Percentiles rank a stretch among this genome's conserved stretches.
phyloP scores from a whole-genome alignment of 2,797 vertebrate genomes.

The Helarctos malayanus region DNA sequence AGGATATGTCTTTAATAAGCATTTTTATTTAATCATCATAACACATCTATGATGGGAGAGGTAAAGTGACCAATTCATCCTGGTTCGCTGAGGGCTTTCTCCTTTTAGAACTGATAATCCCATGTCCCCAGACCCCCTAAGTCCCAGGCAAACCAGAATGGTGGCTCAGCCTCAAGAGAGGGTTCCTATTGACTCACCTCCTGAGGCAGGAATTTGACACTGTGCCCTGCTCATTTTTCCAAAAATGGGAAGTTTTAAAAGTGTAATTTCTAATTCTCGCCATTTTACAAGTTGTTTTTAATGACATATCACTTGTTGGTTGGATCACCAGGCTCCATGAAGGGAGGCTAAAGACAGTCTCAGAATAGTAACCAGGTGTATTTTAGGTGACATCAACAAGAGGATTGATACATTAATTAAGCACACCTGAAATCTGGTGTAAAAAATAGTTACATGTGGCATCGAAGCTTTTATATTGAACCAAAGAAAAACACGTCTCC shows the following conservation, averaged over 20 bases:
- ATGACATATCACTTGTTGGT: slow-evolving; percentile 49
- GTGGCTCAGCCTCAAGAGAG: not conserved
- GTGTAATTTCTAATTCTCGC: slow-evolving; percentile 25
- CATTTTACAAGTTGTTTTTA: not conserved
- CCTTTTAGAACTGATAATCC: not conserved
- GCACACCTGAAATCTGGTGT: slow-evolving; percentile 66
- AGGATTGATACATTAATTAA: slow-evolving; percentile 59
- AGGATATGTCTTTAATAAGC: not conserved
- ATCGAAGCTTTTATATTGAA: slow-evolving; percentile 60
- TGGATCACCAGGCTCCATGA: slow-evolving; percentile 23
- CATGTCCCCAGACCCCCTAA: rapidly evolving
- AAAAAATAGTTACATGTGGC: slow-evolving; percentile 51
- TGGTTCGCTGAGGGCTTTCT: not conserved
- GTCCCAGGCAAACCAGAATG: not conserved
- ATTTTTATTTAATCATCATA: not conserved
- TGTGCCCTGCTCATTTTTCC: not conserved
- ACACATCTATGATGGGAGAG: not conserved
- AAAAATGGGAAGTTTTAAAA: not conserved
- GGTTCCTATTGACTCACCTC: not conserved
- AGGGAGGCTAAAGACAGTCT: slow-evolving; percentile 18
- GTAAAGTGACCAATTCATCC: not conserved
- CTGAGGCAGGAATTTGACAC: not conserved
- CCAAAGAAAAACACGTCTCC: slow-evolving; percentile 9
- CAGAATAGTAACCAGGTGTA: slow-evolving; percentile 63
- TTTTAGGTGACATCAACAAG: slow-evolving; percentile 66